A percentile compares a stretch with the other conserved stretches of the same genome.
Conservation (phyloP, 2,888 invertebrate genomes). For the Chymomyza amoena region DNA sequence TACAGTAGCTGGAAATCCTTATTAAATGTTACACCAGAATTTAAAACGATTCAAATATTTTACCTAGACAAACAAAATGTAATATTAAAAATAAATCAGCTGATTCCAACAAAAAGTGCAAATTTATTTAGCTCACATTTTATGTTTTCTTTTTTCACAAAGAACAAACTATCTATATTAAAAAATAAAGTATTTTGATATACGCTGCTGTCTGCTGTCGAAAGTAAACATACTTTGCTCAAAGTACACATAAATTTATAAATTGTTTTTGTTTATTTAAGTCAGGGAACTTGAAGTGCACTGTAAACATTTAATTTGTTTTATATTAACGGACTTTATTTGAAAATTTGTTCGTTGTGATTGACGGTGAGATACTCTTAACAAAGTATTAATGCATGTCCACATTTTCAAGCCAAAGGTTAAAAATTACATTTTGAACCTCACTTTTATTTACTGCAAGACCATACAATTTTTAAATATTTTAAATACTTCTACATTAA, state of each 20-base stretch:
- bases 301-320: conserved; percentile 71
- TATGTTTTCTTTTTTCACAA: no score
- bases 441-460: no score
- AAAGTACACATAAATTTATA: conserved; percentile 56
- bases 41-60: background rate
- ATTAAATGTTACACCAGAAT: no score
- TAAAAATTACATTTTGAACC: no score
- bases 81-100: background rate
- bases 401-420: no score
- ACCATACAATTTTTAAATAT: no score
- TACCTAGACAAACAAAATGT: background rate
- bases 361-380: background rate
- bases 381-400: no score
- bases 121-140: background rate
- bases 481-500: no score
- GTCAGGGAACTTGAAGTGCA: conserved; percentile 77
- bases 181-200: conserved; percentile 2
- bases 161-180: conserved; percentile 7
- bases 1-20: no score
- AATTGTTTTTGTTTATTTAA: conserved; percentile 76
- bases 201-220: background rate
- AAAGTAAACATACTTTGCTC: conserved; percentile 46
- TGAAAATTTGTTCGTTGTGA: conserved; percentile 7
- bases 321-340: conserved; percentile 56
- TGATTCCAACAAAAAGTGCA: background rate